Evolutionary conservation across 1,140 invertebrate species (phyloP), one percentile per base, ranked within the genome.

Genomic region (Platyscapa corneri): DNA sequence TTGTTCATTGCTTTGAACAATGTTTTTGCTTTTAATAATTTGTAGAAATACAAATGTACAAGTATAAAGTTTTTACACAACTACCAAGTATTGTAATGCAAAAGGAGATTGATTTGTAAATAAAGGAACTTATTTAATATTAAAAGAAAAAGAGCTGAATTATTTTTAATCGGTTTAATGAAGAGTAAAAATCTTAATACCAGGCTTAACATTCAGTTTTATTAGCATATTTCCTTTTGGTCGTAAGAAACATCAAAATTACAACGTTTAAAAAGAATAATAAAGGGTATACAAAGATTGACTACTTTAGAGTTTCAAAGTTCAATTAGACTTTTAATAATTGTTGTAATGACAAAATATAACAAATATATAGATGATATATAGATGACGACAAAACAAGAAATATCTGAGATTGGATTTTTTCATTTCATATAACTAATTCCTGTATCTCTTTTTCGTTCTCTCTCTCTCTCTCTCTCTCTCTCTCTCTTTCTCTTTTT

Each of bases 81-180:
- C 81, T 70, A 88, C 76, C 86, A 84, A 88, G 72, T 85, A 86
- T 86, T 88, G 87, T 89, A 88, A 89, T 76, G 84, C 86, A 86
- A 74, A 49, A 76, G 87, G 76, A 87, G 87, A 86, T 87, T 88
- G 76, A 90, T 90, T 89, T 93, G 91, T 92, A 92, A 93, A 92
- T 92, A 93, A 92, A 92, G 85, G 88, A 86, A 85, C 88, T 53
- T 90, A 90, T 91, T 91, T 91, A 92, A 90, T 91, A 89, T 90
- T 88, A 89, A 87, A 89, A 82, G 83, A 77, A 77, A 72, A 70
- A 79, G 42, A 79, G 23, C 1, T 30, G 6, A 60, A 16, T 70
- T 0, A 72, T 53, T 79, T 70, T 80, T 60, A 32, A 85, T 70
- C 46, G 77, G 49, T 74, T 80, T 80, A 64, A 72, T 72, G 37